Conservation (phyloP, 2,113 vertebrate genomes). For the Oreocharis arfaki region DNA sequence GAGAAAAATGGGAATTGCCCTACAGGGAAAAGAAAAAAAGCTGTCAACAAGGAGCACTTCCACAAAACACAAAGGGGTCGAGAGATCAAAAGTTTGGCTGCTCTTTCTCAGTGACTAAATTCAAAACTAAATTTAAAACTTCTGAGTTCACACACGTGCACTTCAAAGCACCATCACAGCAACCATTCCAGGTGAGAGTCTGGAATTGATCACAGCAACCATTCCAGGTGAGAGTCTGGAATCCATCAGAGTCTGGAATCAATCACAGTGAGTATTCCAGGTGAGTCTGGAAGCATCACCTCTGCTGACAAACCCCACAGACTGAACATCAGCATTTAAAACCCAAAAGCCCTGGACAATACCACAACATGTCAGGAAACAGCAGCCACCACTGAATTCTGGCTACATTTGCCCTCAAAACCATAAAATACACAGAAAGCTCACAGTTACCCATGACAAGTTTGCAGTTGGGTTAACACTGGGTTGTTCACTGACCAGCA, state of each 20-base stretch:
- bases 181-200: neutral
- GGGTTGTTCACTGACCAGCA: neutral
- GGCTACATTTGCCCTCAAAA: neutral
- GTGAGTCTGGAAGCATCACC: neutral
- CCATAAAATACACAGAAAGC: rapidly evolving
- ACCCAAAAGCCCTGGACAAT: neutral
- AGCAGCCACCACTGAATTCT: neutral
- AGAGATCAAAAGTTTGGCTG: neutral
- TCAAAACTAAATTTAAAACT: neutral
- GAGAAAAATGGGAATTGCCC: neutral
- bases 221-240: neutral
- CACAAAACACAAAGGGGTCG: neutral
- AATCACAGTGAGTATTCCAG: rapidly evolving
- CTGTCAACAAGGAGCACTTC: neutral
- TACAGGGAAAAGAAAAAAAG: neutral
- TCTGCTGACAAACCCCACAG: neutral
- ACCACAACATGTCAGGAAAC: neutral
- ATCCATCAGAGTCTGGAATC: neutral
- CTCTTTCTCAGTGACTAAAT: neutral
- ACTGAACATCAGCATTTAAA: neutral
- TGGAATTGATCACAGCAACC: neutral
- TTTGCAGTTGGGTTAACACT: neutral
- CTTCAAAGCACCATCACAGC: neutral
- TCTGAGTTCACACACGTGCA: neutral
- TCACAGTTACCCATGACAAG: rapidly evolving